Conservation (phyloP, 2,113 vertebrate species). For the Centropristis striata region DNA sequence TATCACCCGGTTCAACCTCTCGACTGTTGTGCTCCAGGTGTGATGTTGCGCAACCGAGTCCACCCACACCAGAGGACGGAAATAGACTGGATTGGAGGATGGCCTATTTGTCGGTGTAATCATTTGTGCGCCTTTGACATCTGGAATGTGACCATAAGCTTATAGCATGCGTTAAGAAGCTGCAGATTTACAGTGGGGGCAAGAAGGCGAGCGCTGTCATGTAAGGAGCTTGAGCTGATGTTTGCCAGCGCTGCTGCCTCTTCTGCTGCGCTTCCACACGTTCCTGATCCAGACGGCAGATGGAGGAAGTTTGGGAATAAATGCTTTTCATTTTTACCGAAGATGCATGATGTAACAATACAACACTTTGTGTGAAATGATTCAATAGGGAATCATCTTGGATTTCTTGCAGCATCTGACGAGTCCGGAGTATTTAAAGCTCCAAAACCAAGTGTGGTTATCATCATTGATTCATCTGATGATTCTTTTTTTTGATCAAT, state of each 20-base stretch:
- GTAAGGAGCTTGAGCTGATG: constrained; percentile 74
- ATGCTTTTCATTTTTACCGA: neutral
- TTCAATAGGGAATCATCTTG: neutral
- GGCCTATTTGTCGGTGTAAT: constrained; percentile 67
- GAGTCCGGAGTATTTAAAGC: too few relatives aligned
- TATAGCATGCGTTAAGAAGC: constrained; percentile 69
- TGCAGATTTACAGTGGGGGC: constrained; percentile 70
- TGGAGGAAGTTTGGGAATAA: neutral
- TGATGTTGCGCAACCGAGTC: constrained; percentile 51
- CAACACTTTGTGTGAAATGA: neutral
- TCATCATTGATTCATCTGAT: too few relatives aligned
- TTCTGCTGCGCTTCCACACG: neutral
- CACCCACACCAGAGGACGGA: constrained; percentile 37
- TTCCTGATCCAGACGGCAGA: constrained; percentile 22
- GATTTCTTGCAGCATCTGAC: neutral
- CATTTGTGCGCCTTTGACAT: constrained; percentile 70
- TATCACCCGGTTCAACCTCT: neutral
- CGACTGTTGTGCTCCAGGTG: constrained; percentile 59
- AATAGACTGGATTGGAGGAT: constrained; percentile 55
- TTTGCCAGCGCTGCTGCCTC: constrained; percentile 51
- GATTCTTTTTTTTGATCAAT: too few relatives aligned
- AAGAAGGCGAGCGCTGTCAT: constrained; percentile 44
- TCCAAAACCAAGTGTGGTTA: too few relatives aligned
- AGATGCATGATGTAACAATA: neutral
- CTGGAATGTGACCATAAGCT: constrained; percentile 76